Percentiles rank a stretch among this genome's conserved stretches.
Evolutionary conservation across 2,888 invertebrate genomes (phyloP).

Genomic region (Eupithecia subumbrata): DNA sequence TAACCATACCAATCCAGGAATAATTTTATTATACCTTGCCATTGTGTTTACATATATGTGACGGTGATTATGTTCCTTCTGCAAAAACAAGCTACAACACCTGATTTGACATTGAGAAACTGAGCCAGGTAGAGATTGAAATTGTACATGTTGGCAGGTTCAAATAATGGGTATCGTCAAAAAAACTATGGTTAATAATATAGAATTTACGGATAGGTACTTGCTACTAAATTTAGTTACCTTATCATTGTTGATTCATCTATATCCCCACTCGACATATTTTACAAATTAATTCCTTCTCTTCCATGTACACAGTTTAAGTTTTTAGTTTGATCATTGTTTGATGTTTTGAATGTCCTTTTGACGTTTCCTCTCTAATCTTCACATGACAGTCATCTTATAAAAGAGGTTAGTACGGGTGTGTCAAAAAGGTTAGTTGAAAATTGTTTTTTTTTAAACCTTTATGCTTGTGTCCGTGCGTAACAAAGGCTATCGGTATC

Average conservation of each 20-base stretch:
- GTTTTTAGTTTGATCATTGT: not conserved
- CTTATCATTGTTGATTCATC: not conserved
- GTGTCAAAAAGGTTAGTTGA: not conserved
- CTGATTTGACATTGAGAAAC: not conserved
- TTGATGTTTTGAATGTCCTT: not conserved
- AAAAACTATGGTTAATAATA: not conserved
- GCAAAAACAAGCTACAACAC: not conserved
- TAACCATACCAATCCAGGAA: conserved; percentile 56
- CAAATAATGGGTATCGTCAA: not conserved
- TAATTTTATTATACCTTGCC: conserved; percentile 55
- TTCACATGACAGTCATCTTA: not conserved
- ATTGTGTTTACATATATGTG: not conserved
- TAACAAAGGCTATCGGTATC: not conserved
- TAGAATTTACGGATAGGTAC: not conserved
- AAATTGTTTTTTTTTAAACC: not conserved
- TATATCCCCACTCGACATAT: not conserved
- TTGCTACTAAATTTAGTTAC: not conserved
- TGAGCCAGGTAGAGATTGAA: not conserved
- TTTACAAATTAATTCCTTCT: not conserved
- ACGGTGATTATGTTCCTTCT: not conserved
- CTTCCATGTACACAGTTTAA: not conserved
- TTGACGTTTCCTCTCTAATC: not conserved
- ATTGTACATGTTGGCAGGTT: not conserved
- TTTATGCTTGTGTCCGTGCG: not conserved
- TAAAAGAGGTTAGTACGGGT: not conserved